Evolutionary conservation across 2,797 vertebrate genomes (phyloP).

Genomic region (Luscinia megarhynchos): DNA sequence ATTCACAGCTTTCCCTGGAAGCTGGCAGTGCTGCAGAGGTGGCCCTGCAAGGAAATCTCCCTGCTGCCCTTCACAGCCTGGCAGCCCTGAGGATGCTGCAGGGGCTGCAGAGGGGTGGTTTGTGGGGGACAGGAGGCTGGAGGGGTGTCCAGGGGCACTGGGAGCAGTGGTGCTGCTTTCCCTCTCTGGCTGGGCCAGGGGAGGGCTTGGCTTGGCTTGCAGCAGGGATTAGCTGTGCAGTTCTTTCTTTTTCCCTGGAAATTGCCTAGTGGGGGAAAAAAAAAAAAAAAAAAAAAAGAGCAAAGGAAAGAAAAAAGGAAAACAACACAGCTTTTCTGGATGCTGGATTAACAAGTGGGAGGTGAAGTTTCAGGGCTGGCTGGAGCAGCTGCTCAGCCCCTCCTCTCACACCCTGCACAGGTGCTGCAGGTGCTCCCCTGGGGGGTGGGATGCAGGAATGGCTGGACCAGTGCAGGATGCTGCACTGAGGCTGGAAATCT

Average conservation of each 20-base stretch:
- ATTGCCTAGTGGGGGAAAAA: background rate
- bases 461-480: background rate
- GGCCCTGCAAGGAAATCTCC: background rate
- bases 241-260: background rate
- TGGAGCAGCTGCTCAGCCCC: background rate
- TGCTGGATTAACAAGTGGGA: background rate
- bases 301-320: fast-evolving
- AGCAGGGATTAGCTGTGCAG: background rate
- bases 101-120: background rate
- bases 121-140: background rate
- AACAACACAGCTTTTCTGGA: background rate
- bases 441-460: background rate
- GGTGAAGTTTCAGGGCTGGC: background rate
- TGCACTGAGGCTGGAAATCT: background rate
- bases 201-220: background rate
- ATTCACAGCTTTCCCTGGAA: background rate
- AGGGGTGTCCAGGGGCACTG: background rate
- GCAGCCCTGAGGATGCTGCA: background rate
- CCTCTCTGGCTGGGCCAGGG: background rate
- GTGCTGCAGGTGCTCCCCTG: background rate
- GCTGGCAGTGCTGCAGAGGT: background rate
- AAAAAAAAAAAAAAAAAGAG: fast-evolving
- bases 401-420: background rate
- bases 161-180: background rate
- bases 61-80: background rate